phyloP scores from a whole-genome alignment of 2,797 vertebrate genomes.

The Manis pentadactyla region DNA sequence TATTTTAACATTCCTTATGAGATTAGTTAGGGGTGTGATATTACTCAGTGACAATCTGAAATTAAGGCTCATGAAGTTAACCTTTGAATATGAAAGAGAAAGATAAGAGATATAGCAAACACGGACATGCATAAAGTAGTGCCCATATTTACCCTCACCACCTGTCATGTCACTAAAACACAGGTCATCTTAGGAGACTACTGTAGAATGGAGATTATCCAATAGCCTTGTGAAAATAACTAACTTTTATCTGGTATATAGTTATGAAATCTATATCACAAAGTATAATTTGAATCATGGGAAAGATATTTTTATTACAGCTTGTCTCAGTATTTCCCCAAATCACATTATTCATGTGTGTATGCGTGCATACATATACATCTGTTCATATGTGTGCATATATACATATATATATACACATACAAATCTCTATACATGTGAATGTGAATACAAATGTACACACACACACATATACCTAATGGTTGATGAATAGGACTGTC shows the following conservation, averaged over 20 bases:
- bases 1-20: not conserved
- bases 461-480: not conserved
- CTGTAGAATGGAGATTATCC: not conserved
- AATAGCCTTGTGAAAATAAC: not conserved
- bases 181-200: not conserved
- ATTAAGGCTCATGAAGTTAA: not conserved
- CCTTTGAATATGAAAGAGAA: not conserved
- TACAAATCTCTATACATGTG: not conserved
- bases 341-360: not conserved
- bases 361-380: not conserved
- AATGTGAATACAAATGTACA: not conserved
- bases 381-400: too few species aligned
- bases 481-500: not conserved
- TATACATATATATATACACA: not conserved
- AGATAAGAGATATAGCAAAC: not conserved
- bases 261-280: not conserved
- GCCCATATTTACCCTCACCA: not conserved
- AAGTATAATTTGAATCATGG: not conserved
- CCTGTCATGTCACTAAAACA: not conserved
- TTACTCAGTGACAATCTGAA: not conserved
- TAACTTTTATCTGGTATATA: not conserved
- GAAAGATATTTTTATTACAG: not conserved
- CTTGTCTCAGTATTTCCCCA: not conserved
- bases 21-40: not conserved
- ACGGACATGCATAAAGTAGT: not conserved